Percentiles rank a stretch among this genome's conserved stretches.
Conservation (phyloP, 2,113 vertebrate genomes). For the Clarias macrocephalus region DNA sequence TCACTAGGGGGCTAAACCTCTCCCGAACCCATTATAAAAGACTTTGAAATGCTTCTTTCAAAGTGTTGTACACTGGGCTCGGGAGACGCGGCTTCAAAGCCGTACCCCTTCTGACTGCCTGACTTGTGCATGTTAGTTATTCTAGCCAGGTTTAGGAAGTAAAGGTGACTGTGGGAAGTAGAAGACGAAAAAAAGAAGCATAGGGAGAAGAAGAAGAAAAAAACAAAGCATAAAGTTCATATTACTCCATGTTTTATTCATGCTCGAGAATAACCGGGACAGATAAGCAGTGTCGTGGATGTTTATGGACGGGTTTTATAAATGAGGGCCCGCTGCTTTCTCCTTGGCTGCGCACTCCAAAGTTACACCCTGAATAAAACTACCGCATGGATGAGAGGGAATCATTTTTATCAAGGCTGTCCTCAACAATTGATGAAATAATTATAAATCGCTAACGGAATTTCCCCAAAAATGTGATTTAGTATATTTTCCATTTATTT, state of each 20-base stretch:
- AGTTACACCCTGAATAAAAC: conserved; percentile 11
- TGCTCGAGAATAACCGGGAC: conserved; percentile 58
- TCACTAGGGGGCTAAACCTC: conserved; percentile 43
- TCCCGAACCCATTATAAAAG: conserved; percentile 40
- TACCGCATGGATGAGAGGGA: not conserved
- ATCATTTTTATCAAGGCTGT: not conserved
- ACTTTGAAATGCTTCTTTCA: conserved; percentile 55
- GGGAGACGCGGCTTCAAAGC: conserved; percentile 64
- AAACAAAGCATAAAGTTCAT: conserved; percentile 53
- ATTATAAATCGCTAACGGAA: not conserved
- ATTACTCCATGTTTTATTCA: conserved; percentile 72
- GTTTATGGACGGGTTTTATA: conserved; percentile 37
- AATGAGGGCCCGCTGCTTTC: conserved; percentile 37
- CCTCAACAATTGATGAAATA: too few species aligned
- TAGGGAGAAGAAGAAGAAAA: not conserved
- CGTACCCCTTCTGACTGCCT: conserved; percentile 58
- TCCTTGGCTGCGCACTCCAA: conserved; percentile 28
- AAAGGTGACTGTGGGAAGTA: conserved; percentile 35
- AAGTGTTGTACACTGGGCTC: conserved; percentile 54
- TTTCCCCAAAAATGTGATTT: not conserved
- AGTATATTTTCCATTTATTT: not conserved
- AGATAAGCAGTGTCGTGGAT: conserved; percentile 65
- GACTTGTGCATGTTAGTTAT: conserved; percentile 68
- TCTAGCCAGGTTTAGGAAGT: conserved; percentile 61
- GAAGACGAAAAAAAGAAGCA: conserved; percentile 26